Evolutionary conservation across 1,140 invertebrate species (phyloP), one percentile per base, ranked within the genome.

Genomic region (Drosophila asahinai): DNA sequence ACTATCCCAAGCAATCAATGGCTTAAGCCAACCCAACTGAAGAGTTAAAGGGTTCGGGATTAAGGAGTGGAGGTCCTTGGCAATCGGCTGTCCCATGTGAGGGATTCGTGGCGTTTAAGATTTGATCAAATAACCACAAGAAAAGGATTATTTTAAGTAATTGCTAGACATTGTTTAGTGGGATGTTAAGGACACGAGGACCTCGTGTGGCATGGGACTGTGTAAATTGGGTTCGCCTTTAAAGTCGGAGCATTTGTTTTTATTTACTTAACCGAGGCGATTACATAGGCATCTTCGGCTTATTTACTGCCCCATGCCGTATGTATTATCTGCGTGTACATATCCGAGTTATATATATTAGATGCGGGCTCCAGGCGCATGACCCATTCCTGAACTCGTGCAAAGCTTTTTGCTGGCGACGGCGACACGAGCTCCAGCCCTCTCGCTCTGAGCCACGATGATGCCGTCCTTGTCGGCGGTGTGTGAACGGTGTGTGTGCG

Each of bases 71-170:
- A 45, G 30, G 47, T 63, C 61, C 47, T 60, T 72, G 73, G 70
- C n/a, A 19, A 43, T 57, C 19, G 33, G 9, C 7, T 45, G 15
- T 25, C 9, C n/a, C 45, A 61, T 80, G 54, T 67, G 70, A 86
- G 71, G 73, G 77, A 81, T 67, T 75, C 49, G 51, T 38, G 33
- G 12, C 70, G 70, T 65, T 68, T 49, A 80, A 91, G 86, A 90
- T 90, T 86, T 77, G 78, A 90, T 90, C 86, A 80, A 90, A 84
- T 82, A 80, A 84, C 52, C 66, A 52, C 55, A 77, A 82, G 82
- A 72, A 74, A 82, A 87, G 86, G 89, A 89, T 91, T 91, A 91
- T 89, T 91, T 78, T 84, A 91, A 91, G 83, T 91, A 91, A 91
- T 91, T 91, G 89, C 65, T 45, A 65, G 59, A 72, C 76, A 77